Percentiles rank a stretch among this genome's conserved stretches.
phyloP scores from a whole-genome alignment of 2,113 vertebrate species.

The Cygnus buccinator region DNA sequence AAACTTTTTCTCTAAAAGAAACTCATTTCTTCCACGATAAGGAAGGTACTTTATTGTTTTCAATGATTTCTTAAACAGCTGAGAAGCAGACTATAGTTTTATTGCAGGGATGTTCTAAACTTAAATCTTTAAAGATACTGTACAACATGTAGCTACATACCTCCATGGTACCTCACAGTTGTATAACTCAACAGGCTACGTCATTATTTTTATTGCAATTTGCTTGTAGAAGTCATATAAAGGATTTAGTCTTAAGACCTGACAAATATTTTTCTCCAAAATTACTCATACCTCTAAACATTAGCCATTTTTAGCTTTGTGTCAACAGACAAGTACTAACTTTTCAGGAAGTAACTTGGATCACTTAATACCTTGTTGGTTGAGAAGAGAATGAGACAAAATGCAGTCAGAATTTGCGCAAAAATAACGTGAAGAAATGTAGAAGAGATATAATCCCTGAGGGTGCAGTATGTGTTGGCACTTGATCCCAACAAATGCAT shows the following conservation, averaged over 20 bases:
- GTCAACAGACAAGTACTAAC: not conserved
- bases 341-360: not conserved
- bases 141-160: fast-evolving
- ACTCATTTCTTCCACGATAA: not conserved
- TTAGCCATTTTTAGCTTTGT: not conserved
- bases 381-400: not conserved
- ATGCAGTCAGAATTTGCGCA: not conserved
- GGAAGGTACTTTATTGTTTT: not conserved
- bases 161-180: not conserved
- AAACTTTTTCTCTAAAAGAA: not conserved
- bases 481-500: not conserved
- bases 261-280: not conserved
- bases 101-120: not conserved
- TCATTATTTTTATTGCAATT: not conserved
- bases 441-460: not conserved
- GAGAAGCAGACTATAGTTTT: not conserved
- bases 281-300: not conserved
- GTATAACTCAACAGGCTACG: not conserved
- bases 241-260: not conserved
- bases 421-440: slow-evolving; percentile 15
- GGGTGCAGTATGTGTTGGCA: not conserved
- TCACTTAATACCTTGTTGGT: not conserved
- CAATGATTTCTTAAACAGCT: not conserved
- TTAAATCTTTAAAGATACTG: not conserved
- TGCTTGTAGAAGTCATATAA: not conserved